These are phyloP conservation scores for Patiria miniata DNA, from an alignment of 35 echinoderm and acorn worm genomes.

Conservation along the genomic window DNA sequence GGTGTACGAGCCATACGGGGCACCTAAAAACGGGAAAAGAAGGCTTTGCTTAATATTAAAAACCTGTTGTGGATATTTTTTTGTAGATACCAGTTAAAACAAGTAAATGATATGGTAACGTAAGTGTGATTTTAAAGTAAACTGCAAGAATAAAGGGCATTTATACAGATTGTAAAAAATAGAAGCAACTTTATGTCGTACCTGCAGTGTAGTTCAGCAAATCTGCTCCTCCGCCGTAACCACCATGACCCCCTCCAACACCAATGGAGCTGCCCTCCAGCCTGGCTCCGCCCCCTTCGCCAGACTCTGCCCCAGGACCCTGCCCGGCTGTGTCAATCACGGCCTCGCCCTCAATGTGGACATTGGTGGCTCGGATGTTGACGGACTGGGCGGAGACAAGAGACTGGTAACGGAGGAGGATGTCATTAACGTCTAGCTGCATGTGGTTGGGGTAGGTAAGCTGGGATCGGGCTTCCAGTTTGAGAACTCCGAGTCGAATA, in stretches of 20 bases:
- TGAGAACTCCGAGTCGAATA: constrained; percentile 58
- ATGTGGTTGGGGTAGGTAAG: constrained; percentile 68
- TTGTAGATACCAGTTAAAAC: neutral
- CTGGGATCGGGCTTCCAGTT: constrained; percentile 52
- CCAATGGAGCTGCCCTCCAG: constrained; percentile 11
- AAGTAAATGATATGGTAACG: no score
- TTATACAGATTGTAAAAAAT: no score
- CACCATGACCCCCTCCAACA: constrained; percentile 76
- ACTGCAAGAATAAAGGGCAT: no score
- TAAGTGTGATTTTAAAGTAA: no score
- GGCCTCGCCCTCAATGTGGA: constrained; percentile 80
- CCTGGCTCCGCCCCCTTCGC: constrained; percentile 41
- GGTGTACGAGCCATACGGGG: constrained; percentile 78
- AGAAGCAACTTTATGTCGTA: neutral
- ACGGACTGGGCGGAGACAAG: constrained; percentile 57
- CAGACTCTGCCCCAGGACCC: constrained; percentile 52
- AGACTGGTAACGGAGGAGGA: constrained; percentile 71
- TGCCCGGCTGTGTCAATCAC: constrained; percentile 56
- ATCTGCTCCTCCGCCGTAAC: constrained; percentile 81
- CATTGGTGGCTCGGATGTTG: constrained; percentile 49
- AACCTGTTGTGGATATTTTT: neutral
- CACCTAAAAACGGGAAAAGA: no score
- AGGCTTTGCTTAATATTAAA: neutral
- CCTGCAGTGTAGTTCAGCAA: constrained; percentile 52
- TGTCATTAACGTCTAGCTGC: constrained; percentile 48